Conservation (phyloP, 1,140 invertebrate genomes). For the Scaptomyza graminum region DNA sequence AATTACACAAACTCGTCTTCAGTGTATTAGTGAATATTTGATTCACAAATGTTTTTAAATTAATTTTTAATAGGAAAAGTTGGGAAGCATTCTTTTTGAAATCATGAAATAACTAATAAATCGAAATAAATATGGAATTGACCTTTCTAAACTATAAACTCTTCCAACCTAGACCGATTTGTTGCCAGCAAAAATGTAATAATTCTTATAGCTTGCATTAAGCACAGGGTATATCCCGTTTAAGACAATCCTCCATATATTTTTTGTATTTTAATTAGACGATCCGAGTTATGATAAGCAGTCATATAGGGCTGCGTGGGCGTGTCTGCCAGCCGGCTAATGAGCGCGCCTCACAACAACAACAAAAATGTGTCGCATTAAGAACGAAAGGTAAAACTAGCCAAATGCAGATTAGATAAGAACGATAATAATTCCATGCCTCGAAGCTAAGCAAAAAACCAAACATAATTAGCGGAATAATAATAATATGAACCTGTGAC, state of each 20-base stretch:
- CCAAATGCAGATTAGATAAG: conserved; percentile 43
- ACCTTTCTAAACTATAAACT: too few relatives aligned
- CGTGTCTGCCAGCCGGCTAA: conserved; percentile 53
- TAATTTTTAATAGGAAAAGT: too few relatives aligned
- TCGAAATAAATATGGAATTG: too few relatives aligned
- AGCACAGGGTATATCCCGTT: not conserved
- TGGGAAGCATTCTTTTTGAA: too few relatives aligned
- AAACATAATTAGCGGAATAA: conserved; percentile 9
- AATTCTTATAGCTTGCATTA: not conserved
- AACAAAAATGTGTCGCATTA: conserved; percentile 57
- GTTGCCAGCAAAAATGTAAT: too few relatives aligned
- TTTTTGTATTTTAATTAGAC: conserved; percentile 56
- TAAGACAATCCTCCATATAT: not conserved
- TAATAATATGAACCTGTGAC: conserved; percentile 11
- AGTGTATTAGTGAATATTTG: too few relatives aligned
- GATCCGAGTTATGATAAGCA: conserved; percentile 55
- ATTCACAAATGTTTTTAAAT: too few relatives aligned
- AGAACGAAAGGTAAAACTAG: conserved; percentile 28
- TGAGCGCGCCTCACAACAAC: conserved; percentile 18
- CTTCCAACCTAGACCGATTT: too few relatives aligned
- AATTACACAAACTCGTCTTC: too few relatives aligned
- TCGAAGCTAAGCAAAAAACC: not conserved
- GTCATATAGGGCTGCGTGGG: conserved; percentile 27
- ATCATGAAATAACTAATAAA: too few relatives aligned
- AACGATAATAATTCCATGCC: conserved; percentile 30